These are phyloP conservation scores for Lota lota DNA, from an alignment of 2,113 vertebrate genomes.

Conservation along the genomic window DNA sequence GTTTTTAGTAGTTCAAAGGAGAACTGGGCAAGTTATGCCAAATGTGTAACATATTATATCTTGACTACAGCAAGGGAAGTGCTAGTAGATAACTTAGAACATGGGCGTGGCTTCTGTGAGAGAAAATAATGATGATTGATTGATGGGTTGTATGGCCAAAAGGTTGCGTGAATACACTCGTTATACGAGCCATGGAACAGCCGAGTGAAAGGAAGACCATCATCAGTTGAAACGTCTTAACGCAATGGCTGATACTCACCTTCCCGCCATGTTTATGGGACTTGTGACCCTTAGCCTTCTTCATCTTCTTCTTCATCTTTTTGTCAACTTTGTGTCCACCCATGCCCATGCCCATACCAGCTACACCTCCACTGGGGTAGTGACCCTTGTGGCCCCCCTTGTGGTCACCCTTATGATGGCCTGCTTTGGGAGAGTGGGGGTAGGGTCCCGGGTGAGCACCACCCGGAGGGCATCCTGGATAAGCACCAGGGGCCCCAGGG, in stretches of 20 bases:
- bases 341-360: conserved; percentile 29
- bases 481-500: conserved; percentile 49
- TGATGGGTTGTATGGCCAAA: too few species aligned
- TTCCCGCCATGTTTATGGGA: conserved; percentile 69
- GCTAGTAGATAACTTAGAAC: too few species aligned
- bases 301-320: conserved; percentile 79
- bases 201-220: too few species aligned
- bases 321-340: conserved; percentile 69
- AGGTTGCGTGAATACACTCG: too few species aligned
- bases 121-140: too few species aligned
- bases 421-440: conserved; percentile 60
- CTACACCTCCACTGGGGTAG: conserved; percentile 52
- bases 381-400: conserved; percentile 44
- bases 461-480: conserved; percentile 49
- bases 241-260: conserved; percentile 57
- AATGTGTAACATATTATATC: too few species aligned
- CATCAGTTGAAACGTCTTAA: too few species aligned
- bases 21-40: too few species aligned
- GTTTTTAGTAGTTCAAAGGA: too few species aligned
- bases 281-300: conserved; percentile 73
- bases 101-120: too few species aligned
- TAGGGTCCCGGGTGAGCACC: conserved; percentile 58
- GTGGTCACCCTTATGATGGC: conserved; percentile 41
- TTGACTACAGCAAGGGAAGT: too few species aligned
- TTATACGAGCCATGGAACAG: too few species aligned